Evolutionary conservation across 2,888 invertebrate species (phyloP).

Genomic region (Mimas tiliae): DNA sequence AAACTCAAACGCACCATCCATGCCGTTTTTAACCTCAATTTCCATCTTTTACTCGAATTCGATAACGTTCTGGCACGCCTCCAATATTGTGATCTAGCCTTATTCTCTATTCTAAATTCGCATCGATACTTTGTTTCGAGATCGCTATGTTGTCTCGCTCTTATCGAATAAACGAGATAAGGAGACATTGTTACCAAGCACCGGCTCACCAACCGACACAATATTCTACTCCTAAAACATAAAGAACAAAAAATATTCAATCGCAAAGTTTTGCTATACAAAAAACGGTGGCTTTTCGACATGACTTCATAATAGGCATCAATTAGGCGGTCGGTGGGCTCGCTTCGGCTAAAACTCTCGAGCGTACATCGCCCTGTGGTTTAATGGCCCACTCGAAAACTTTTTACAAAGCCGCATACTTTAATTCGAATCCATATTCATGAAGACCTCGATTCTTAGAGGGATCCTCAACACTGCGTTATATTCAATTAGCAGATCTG

Average conservation of each 20-base stretch:
- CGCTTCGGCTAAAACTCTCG: conserved; percentile 36
- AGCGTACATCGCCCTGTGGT: conserved; percentile 48
- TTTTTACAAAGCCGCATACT: conserved; percentile 66
- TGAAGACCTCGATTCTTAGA: conserved; percentile 53
- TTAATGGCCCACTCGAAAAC: conserved; percentile 65
- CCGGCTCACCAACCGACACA: not conserved
- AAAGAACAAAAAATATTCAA: conserved; percentile 3
- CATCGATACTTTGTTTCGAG: conserved; percentile 42
- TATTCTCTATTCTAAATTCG: conserved; percentile 42
- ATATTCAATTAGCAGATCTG: conserved; percentile 68
- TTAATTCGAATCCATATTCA: conserved; percentile 74
- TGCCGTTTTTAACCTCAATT: conserved; percentile 64
- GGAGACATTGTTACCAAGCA: not conserved
- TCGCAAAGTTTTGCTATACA: conserved; percentile 12
- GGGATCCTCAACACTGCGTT: conserved; percentile 62
- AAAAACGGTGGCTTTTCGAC: conserved; percentile 14
- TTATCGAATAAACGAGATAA: conserved; percentile 8
- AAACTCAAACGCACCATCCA: conserved; percentile 30
- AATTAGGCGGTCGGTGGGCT: conserved; percentile 26
- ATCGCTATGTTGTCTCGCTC: conserved; percentile 32
- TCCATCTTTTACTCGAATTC: conserved; percentile 74
- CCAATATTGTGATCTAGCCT: conserved; percentile 53
- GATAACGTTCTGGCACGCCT: conserved; percentile 68
- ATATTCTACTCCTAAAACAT: conserved; percentile 3
- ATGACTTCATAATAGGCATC: conserved; percentile 25